Evolutionary conservation across 1,140 invertebrate genomes (phyloP).

Genomic region (Zaprionus inermis): DNA sequence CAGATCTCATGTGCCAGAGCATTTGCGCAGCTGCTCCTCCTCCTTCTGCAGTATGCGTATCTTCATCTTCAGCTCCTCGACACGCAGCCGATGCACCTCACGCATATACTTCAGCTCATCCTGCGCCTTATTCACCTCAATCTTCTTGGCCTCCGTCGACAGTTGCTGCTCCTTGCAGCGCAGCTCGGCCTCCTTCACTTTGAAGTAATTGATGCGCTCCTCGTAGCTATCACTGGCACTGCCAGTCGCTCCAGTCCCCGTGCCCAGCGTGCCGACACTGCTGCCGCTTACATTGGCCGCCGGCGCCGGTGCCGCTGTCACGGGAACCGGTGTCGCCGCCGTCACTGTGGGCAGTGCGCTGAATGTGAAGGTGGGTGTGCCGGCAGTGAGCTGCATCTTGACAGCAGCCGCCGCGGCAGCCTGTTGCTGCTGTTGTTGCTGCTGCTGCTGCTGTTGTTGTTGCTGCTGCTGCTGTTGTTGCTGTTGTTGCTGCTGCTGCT

Average conservation of each 20-base stretch:
- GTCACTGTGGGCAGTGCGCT: conserved; percentile 75
- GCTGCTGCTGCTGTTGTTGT: conserved; percentile 64
- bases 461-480: conserved; percentile 55
- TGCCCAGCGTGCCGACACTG: conserved; percentile 16
- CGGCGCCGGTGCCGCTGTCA: conserved; percentile 21
- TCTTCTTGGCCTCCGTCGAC: conserved; percentile 72
- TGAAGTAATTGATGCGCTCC: conserved; percentile 78
- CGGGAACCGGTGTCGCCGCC: conserved; percentile 20
- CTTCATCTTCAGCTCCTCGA: conserved; percentile 81
- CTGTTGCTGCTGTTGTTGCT: conserved; percentile 52
- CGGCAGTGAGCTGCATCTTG: conserved; percentile 70
- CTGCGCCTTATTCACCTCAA: conserved; percentile 75
- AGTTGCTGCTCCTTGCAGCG: conserved; percentile 80
- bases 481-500: conserved; percentile 70
- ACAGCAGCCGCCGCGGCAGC: conserved; percentile 63
- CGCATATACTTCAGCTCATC: conserved; percentile 80
- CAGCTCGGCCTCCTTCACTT: conserved; percentile 77
- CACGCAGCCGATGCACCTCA: conserved; percentile 74
- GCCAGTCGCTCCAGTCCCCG: neutral
- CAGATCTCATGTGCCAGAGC: conserved; percentile 70
- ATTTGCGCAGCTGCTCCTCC: conserved; percentile 74
- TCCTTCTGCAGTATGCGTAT: conserved; percentile 82
- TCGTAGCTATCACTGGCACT: conserved; percentile 65
- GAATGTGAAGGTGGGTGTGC: conserved; percentile 79
- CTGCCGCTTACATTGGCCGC: neutral